phyloP scores from a whole-genome alignment of 2,888 invertebrate species.

The Hydrotaea diabolus region DNA sequence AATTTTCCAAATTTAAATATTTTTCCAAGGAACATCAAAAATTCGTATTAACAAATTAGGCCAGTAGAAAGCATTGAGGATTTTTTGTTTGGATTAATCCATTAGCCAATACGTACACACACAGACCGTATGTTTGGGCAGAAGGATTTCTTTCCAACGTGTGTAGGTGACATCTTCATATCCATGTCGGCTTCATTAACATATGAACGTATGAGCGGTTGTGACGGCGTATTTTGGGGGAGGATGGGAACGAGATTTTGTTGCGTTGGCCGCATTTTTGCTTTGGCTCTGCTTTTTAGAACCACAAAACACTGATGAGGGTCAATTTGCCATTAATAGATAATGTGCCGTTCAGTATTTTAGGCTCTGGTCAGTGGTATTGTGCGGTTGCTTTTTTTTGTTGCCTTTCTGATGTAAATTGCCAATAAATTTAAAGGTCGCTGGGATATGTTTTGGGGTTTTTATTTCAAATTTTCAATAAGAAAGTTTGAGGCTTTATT shows the following conservation, averaged over 20 bases:
- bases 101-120: neutral
- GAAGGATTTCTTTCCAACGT: neutral
- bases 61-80: too few relatives aligned
- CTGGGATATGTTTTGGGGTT: neutral
- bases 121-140: too few relatives aligned
- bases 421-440: conserved; percentile 39
- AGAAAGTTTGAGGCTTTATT: neutral
- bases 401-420: conserved; percentile 3
- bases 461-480: neutral
- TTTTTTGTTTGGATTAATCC: neutral
- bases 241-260: neutral
- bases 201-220: neutral
- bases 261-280: neutral
- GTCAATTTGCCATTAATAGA: conserved; percentile 54
- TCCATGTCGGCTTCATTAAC: neutral
- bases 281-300: neutral
- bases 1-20: neutral
- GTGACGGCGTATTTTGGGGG: neutral
- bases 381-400: too few relatives aligned
- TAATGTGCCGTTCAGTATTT: conserved; percentile 12
- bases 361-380: neutral
- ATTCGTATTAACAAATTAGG: neutral
- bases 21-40: neutral
- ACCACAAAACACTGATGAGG: conserved; percentile 46
- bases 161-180: neutral